phyloP scores from a whole-genome alignment of 2,113 vertebrate genomes.

The Nibea albiflora region DNA sequence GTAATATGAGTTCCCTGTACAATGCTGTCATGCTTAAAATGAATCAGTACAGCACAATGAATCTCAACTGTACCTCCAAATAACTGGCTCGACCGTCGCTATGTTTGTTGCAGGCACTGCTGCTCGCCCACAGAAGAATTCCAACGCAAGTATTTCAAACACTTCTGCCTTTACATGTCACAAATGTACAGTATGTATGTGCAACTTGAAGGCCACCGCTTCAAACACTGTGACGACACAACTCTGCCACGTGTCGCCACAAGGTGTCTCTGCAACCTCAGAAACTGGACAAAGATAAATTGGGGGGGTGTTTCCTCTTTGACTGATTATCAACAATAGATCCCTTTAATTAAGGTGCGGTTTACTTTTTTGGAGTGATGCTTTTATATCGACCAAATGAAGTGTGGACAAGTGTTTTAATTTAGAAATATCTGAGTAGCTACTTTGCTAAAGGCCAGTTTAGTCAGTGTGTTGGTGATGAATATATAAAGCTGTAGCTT shows the following conservation, averaged over 20 bases:
- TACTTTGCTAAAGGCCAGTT: background rate
- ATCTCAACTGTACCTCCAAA: slow-evolving; percentile 46
- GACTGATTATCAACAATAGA: background rate
- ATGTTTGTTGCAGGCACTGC: slow-evolving; percentile 34
- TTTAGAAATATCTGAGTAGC: no score
- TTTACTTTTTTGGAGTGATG: background rate
- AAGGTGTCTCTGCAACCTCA: slow-evolving; percentile 70
- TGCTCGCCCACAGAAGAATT: slow-evolving; percentile 14
- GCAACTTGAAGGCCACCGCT: slow-evolving; percentile 10
- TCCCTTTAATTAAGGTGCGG: background rate
- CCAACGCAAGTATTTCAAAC: slow-evolving; percentile 39
- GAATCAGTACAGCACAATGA: slow-evolving; percentile 70
- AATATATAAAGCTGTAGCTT: background rate
- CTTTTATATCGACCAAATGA: slow-evolving; percentile 1
- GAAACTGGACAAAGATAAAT: slow-evolving; percentile 2
- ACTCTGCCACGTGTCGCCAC: slow-evolving; percentile 49
- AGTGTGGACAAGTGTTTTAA: background rate
- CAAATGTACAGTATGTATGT: slow-evolving; percentile 25
- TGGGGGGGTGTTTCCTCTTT: background rate
- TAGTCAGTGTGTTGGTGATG: background rate
- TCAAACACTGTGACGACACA: background rate
- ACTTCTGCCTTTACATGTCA: slow-evolving; percentile 4
- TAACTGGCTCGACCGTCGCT: slow-evolving; percentile 24
- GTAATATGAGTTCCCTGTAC: slow-evolving; percentile 86
- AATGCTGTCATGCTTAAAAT: slow-evolving; percentile 83